These are phyloP conservation scores for Pyrochroa serraticornis DNA, from an alignment of 2,888 invertebrate genomes.

Conservation along the genomic window DNA sequence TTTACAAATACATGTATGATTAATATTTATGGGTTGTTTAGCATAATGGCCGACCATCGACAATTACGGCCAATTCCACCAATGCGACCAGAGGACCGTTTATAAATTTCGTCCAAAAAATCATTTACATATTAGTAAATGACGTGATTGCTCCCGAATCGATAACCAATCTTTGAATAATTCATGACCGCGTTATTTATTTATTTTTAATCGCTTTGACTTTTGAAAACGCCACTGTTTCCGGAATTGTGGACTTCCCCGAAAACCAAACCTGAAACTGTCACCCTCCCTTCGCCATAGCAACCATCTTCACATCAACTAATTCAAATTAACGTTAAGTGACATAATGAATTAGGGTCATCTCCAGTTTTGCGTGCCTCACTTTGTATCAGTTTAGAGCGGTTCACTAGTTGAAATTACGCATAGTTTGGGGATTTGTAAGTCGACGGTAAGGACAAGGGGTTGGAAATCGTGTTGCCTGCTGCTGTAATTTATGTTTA, in stretches of 20 bases:
- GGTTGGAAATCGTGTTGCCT: background rate
- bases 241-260: too few relatives aligned
- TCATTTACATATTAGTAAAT: too few relatives aligned
- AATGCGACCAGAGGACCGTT: too few relatives aligned
- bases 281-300: constrained; percentile 1
- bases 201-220: too few relatives aligned
- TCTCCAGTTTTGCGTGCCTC: constrained; percentile 16
- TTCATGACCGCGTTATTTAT: too few relatives aligned
- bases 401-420: constrained; percentile 19
- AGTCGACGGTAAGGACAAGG: constrained; percentile 19
- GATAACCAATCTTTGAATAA: too few relatives aligned
- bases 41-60: constrained; percentile 22
- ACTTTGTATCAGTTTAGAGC: constrained; percentile 18
- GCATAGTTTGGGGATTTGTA: constrained; percentile 28
- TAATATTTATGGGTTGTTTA: constrained; percentile 26
- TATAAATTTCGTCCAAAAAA: too few relatives aligned
- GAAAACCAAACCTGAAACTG: too few relatives aligned
- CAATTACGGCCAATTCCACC: constrained; percentile 19
- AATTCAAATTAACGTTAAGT: constrained; percentile 25
- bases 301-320: constrained; percentile 14
- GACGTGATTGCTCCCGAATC: too few relatives aligned
- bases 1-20: constrained; percentile 18
- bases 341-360: constrained; percentile 27
- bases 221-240: too few relatives aligned
- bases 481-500: constrained; percentile 20